These are phyloP conservation scores for Halisarca cf. caerulea DNA, from an alignment of 37 sponge, comb jelly and placozoan genomes.

Conservation along the genomic window DNA sequence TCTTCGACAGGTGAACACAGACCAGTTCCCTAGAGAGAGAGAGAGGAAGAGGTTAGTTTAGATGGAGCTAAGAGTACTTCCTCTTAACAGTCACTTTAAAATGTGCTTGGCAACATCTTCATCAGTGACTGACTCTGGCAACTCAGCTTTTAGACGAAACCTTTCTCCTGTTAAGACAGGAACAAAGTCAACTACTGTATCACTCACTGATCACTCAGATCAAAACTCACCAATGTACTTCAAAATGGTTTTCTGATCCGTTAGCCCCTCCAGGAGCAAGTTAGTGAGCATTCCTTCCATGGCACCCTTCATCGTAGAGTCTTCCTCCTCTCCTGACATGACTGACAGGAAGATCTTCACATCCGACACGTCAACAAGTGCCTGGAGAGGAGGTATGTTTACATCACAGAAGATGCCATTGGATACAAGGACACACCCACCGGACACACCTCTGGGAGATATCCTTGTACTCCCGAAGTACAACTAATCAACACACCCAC, in stretches of 20 bases:
- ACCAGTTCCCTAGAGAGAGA: constrained; percentile 63
- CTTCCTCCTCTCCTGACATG: constrained; percentile 59
- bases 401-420: no score
- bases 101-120: constrained; percentile 74
- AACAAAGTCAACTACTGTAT: no score
- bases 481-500: no score
- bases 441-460: no score
- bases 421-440: no score
- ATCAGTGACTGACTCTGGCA: constrained; percentile 78
- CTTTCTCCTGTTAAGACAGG: constrained; percentile 58
- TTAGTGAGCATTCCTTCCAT: constrained; percentile 67
- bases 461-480: no score
- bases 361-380: constrained; percentile 70
- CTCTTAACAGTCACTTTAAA: constrained; percentile 44
- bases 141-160: constrained; percentile 75
- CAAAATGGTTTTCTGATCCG: constrained; percentile 49
- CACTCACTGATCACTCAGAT: neutral
- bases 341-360: constrained; percentile 72
- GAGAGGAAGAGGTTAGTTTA: neutral
- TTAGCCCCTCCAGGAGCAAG: constrained; percentile 52
- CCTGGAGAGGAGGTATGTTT: constrained; percentile 38
- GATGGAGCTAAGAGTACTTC: neutral
- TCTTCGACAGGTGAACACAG: constrained; percentile 78
- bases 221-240: constrained; percentile 58
- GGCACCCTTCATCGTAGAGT: constrained; percentile 79